phyloP scores from a whole-genome alignment of 2,797 vertebrate species.

The Crossoptilon crossoptilon region DNA sequence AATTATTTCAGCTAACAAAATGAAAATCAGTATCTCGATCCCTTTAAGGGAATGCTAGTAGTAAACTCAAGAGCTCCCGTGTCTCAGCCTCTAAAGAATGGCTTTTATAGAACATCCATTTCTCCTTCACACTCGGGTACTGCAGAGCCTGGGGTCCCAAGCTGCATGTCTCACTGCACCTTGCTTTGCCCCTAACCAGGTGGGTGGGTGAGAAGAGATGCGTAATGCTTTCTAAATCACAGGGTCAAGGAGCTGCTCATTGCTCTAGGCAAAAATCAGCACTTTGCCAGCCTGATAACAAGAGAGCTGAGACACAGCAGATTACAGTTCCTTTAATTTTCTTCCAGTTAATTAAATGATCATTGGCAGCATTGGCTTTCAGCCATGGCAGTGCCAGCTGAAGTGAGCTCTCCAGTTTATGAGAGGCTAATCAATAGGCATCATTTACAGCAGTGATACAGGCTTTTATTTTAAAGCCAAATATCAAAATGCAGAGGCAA shows the following conservation, averaged over 20 bases:
- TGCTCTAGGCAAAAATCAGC: conserved; percentile 47
- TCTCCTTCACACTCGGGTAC: not conserved
- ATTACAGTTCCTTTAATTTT: conserved; percentile 68
- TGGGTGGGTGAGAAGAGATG: not conserved
- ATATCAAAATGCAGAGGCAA: not conserved
- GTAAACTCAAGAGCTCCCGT: not conserved
- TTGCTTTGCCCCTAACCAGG: conserved; percentile 1
- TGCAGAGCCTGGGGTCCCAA: not conserved
- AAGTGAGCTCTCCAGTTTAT: not conserved
- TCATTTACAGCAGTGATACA: rapidly evolving
- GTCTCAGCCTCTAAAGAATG: not conserved
- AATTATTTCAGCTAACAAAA: conserved; percentile 13
- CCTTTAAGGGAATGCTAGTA: not conserved
- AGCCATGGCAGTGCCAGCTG: conserved; percentile 21
- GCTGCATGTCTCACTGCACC: rapidly evolving
- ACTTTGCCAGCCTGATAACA: conserved; percentile 52
- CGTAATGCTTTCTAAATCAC: not conserved
- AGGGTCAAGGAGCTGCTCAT: not conserved
- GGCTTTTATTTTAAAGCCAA: not conserved
- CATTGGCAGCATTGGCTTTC: conserved; percentile 35
- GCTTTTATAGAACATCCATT: not conserved
- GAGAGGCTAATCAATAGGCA: conserved; percentile 33
- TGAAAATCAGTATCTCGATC: not conserved
- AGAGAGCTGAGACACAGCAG: conserved; percentile 37
- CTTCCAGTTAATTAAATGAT: conserved; percentile 71